A percentile compares a stretch with the other conserved stretches of the same genome.
These are phyloP conservation scores for Archivesica marissinica DNA, from an alignment of 1,140 invertebrate genomes.

Conservation along the genomic window DNA sequence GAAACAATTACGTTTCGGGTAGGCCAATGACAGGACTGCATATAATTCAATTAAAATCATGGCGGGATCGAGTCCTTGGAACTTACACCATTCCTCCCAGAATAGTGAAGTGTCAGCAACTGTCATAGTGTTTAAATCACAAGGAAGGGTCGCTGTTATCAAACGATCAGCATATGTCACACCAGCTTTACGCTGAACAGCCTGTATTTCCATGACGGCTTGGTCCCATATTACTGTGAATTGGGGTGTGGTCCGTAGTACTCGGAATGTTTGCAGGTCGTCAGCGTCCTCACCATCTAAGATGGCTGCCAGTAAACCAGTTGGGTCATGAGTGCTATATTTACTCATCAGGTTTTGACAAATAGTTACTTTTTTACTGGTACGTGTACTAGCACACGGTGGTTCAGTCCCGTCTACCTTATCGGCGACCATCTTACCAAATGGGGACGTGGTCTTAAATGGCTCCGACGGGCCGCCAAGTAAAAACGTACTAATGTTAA, in stretches of 20 bases:
- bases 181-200: background rate
- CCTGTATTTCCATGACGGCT: background rate
- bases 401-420: background rate
- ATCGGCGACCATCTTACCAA: background rate
- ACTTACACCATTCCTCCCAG: background rate
- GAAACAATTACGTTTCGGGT: constrained; percentile 11
- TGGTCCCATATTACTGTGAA: background rate
- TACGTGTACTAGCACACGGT: background rate
- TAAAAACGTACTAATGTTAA: too few species aligned
- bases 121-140: background rate
- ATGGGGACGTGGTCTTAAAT: background rate
- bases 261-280: background rate
- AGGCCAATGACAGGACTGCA: background rate
- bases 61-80: background rate
- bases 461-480: too few species aligned
- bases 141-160: background rate
- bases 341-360: background rate
- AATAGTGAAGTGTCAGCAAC: background rate
- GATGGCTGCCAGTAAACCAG: background rate
- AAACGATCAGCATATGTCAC: background rate
- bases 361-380: background rate
- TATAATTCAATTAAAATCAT: background rate
- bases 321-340: background rate
- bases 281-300: background rate
- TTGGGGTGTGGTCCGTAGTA: background rate